A percentile compares a stretch with the other conserved stretches of the same genome.
Evolutionary conservation across 2,888 invertebrate species (phyloP).

Genomic region (Seira musarum): DNA sequence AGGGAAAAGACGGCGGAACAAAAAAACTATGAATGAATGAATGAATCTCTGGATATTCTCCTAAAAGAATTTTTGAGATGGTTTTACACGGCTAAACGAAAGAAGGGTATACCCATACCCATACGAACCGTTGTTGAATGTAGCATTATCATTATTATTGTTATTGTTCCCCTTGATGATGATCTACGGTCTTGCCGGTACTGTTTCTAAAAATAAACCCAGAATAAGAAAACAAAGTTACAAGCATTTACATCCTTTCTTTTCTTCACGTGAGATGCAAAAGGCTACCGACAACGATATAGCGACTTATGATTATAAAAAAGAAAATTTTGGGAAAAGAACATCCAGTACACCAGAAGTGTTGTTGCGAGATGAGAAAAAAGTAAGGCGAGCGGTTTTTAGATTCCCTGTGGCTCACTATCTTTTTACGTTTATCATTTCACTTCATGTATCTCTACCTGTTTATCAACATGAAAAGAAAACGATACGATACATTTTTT

Average conservation of each 20-base stretch:
- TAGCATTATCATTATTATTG: background rate
- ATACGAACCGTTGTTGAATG: no score
- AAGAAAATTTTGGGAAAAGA: no score
- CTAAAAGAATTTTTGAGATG: background rate
- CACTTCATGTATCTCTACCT: no score
- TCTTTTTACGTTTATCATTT: no score
- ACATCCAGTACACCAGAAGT: no score
- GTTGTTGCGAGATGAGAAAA: no score
- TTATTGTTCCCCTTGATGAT: constrained; percentile 22
- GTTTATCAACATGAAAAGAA: no score
- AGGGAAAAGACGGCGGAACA: constrained; percentile 28
- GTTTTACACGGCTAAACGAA: background rate
- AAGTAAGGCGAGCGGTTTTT: no score
- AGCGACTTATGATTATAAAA: no score
- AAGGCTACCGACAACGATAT: background rate
- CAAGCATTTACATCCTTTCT: background rate
- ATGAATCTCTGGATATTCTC: constrained; percentile 31
- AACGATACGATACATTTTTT: no score
- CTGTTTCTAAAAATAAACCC: constrained; percentile 25
- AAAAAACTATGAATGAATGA: constrained; percentile 51
- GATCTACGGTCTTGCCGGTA: background rate
- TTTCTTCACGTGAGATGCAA: background rate
- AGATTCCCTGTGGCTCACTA: no score
- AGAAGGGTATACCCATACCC: no score
- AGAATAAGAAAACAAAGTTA: background rate